Evolutionary conservation across 2,888 invertebrate genomes (phyloP).

Genomic region (Galeopsomyia nigrocyanea): DNA sequence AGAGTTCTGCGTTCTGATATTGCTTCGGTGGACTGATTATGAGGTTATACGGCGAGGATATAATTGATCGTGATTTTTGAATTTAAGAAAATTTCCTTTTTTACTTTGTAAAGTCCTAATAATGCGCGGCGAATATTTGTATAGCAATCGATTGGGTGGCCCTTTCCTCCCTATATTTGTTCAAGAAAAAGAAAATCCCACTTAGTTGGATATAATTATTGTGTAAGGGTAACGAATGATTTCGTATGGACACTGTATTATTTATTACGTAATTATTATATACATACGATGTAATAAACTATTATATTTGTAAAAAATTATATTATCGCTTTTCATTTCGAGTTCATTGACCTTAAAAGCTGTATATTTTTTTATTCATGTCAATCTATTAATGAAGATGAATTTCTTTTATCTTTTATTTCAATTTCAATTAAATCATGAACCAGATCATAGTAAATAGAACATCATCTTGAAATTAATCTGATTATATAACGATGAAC

Average conservation of each 20-base stretch:
- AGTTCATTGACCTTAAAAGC: neutral
- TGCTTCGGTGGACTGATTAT: conserved; percentile 1
- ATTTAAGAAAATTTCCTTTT: conserved; percentile 17
- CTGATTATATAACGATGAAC: too few species aligned
- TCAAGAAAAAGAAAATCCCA: conserved; percentile 3
- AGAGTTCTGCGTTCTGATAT: conserved; percentile 27
- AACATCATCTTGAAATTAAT: too few species aligned
- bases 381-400: neutral
- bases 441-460: too few species aligned
- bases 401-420: neutral
- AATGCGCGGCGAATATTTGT: conserved; percentile 19
- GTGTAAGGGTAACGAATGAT: conserved; percentile 35
- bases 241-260: conserved; percentile 44
- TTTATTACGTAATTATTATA: conserved; percentile 42
- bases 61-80: conserved; percentile 28
- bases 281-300: conserved; percentile 48
- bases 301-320: conserved; percentile 45
- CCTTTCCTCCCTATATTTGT: neutral
- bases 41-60: conserved; percentile 4
- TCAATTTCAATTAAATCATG: too few species aligned
- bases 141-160: conserved; percentile 17
- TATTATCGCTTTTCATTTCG: neutral
- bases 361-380: neutral
- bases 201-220: conserved; percentile 14
- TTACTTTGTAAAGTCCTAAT: neutral